These are phyloP conservation scores for Urocolius indicus DNA, from an alignment of 2,113 vertebrate genomes.

Conservation along the genomic window DNA sequence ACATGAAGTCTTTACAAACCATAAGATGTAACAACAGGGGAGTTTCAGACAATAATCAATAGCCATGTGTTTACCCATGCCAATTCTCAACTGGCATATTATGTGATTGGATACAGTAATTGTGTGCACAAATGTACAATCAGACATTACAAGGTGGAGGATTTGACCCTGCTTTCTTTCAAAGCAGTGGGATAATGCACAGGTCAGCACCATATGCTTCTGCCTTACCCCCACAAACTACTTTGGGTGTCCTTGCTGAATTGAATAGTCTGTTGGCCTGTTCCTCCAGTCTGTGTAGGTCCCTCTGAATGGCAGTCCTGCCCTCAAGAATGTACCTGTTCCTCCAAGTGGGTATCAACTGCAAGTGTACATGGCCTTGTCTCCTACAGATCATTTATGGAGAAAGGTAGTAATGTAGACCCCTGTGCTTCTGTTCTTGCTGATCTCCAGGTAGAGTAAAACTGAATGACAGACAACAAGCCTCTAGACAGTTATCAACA, in stretches of 20 bases:
- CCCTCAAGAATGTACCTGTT: neutral
- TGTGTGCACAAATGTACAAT: neutral
- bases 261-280: neutral
- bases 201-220: neutral
- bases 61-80: neutral
- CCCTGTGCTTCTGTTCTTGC: neutral
- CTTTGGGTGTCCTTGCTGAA: neutral
- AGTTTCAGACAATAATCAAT: neutral
- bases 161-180: neutral
- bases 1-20: neutral
- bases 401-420: neutral
- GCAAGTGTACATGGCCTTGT: neutral
- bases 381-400: neutral
- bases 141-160: neutral
- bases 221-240: neutral
- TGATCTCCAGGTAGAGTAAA: neutral
- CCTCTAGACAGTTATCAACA: neutral
- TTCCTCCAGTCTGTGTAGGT: neutral
- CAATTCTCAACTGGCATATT: neutral
- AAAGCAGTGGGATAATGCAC: neutral
- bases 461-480: neutral
- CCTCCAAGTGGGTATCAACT: neutral
- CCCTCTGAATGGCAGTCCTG: neutral
- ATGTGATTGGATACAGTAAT: rapidly evolving
- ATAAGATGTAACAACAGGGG: neutral